Conservation (phyloP, 30 jellyfish, hydroid and myxozoan species). For the Aurelia aurita region DNA sequence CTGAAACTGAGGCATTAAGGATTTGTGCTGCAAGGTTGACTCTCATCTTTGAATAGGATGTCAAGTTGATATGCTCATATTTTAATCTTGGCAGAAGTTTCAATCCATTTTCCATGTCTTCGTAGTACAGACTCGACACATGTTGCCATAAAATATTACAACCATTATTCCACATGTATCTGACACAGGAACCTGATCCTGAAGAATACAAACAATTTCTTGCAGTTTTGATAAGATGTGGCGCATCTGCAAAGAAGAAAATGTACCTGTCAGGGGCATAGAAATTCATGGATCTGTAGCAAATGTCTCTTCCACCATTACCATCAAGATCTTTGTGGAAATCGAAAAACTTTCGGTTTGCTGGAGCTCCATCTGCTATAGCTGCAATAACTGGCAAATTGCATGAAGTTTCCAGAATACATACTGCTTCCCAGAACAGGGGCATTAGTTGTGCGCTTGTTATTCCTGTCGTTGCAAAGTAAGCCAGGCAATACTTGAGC, state of each 20-base stretch:
- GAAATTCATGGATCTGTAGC: too few relatives aligned
- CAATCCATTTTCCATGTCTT: neutral
- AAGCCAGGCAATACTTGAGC: slow-evolving; percentile 42
- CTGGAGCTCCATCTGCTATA: slow-evolving; percentile 57
- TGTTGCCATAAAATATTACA: slow-evolving; percentile 8
- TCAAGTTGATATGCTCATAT: slow-evolving; percentile 48
- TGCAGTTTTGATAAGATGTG: slow-evolving; percentile 41
- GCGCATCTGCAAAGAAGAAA: slow-evolving; percentile 36
- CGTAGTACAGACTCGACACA: neutral
- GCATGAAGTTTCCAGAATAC: slow-evolving; percentile 49
- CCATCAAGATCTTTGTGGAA: slow-evolving; percentile 21
- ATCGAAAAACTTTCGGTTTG: slow-evolving; percentile 33
- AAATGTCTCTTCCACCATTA: too few relatives aligned
- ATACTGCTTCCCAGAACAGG: slow-evolving; percentile 60
- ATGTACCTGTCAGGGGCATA: slow-evolving; percentile 27
- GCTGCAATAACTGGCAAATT: slow-evolving; percentile 46
- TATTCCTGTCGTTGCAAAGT: slow-evolving; percentile 33
- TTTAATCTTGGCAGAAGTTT: slow-evolving; percentile 16
- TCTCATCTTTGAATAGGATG: slow-evolving; percentile 43
- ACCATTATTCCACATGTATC: slow-evolving; percentile 44
- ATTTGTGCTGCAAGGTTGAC: slow-evolving; percentile 55
- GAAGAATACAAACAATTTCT: slow-evolving; percentile 40
- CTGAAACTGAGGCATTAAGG: slow-evolving; percentile 8
- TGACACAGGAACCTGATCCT: slow-evolving; percentile 23
- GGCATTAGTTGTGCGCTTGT: slow-evolving; percentile 53